Base-by-base conservation (phyloP, 2,797 vertebrate genomes). In the Sebastes matsubarae region DNA sequence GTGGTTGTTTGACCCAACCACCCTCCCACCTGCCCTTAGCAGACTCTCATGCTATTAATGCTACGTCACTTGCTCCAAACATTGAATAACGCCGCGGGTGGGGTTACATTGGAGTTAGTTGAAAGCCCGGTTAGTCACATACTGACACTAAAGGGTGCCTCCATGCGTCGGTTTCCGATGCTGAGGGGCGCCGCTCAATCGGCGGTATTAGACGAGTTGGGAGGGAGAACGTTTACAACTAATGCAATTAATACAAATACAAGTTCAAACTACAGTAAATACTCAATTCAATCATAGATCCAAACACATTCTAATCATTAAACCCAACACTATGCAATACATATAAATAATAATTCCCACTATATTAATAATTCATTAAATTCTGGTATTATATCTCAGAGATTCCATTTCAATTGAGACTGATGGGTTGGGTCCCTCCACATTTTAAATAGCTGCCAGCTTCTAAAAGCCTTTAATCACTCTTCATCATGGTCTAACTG, bases 101-200 rank as follows among this genome's bases (percentile, higher is more conserved):
- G 13, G 38, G 12, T 13, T 42, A 42, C 5, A 42, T 13, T 42
- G 0, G 38, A 14, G 38, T 42, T 42, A 14, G 5, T 14, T 14
- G 38, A 42, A 42, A 42, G 13, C 38, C 38, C 0, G 13, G 38
- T 42, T 42, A 0, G 5, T 42, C 38, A 42, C 38, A 42, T 14
- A 14, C 38, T 42, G 38, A 13, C 38, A 14, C 38, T 42, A 42
- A 42, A 42, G 38, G 38, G 38, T 14, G 13, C 38, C 38, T 42
- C 38, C 2, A 0, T 36, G 38, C 0, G 1, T 42, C 2, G 38
- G 13, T 42, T 42, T 38, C 38, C 0, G 2, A 14, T 14, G 13
- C 36, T 0, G 36, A 38, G 0, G 0, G 36, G 12, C 13, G 13
- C 2, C 0, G 36, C 0, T 14, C 36, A 14, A 6, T 38, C 0